Conservation (phyloP, 2,113 vertebrate species). For the Pelecanoides urinatrix region DNA sequence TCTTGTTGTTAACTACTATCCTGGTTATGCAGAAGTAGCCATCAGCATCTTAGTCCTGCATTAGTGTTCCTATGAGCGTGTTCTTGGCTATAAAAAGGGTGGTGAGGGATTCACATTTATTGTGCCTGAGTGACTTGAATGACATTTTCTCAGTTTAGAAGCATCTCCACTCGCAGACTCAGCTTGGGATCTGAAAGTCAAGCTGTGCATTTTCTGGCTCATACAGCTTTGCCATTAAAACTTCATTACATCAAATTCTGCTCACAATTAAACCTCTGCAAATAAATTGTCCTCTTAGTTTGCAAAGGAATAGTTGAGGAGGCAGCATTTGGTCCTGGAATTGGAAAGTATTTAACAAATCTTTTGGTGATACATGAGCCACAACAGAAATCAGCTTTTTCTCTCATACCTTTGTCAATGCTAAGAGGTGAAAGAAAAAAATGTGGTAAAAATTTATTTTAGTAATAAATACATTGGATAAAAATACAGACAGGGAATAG, state of each 20-base stretch:
- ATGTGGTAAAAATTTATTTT: background rate
- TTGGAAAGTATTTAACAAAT: background rate
- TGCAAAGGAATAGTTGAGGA: background rate
- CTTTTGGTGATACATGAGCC: background rate
- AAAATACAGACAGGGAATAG: background rate
- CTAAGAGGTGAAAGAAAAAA: background rate
- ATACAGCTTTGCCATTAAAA: constrained; percentile 43
- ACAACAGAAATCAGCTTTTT: background rate
- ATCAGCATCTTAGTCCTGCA: background rate
- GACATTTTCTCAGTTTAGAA: constrained; percentile 44
- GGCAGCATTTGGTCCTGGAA: background rate
- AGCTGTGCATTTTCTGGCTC: constrained; percentile 45
- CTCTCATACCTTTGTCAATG: background rate
- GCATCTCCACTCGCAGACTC: constrained; percentile 33
- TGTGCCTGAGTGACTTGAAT: constrained; percentile 39
- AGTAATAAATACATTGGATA: background rate
- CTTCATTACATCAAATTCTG: constrained; percentile 32
- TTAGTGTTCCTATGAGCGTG: background rate
- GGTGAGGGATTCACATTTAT: constrained; percentile 21
- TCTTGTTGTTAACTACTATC: background rate
- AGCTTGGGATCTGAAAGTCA: constrained; percentile 47
- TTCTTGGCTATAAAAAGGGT: background rate
- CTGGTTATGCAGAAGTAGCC: constrained; percentile 4
- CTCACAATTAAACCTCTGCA: constrained; percentile 40
- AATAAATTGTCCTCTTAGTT: constrained; percentile 25